Base-by-base conservation (phyloP, 2,888 invertebrate species). In the Tipula vernalis region DNA sequence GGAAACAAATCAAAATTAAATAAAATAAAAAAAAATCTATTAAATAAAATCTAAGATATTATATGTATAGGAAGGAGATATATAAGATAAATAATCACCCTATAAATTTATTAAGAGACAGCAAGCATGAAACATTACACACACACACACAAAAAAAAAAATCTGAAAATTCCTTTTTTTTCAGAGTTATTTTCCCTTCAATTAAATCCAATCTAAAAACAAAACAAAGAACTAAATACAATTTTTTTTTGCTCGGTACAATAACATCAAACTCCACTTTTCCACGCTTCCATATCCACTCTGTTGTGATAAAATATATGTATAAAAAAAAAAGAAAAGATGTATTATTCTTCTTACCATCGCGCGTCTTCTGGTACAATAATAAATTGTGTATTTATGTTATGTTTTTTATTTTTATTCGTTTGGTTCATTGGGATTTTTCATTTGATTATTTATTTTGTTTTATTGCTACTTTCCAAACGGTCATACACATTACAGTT, bases 171-270 rank as follows among this genome's bases (percentile, higher is more conserved):
- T 84, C 84, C 84, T 84, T 84, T 84, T 83, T 84, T 84, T 84
- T 84, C 84, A 5, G n/a, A 84, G 84, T 41, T 84, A 84, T 84
- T 84, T 84, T 84, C 84, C 84, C 84, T 84, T 84, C 84, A 84
- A 84, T 84, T 84, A 84, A 84, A 84, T 84, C 84, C 84, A 84
- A 84, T 84, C 84, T 84, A 84, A 84, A 84, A 84, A 84, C 84
- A 84, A 84, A 84, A 84, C 84, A 84, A 84, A 84, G 41, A 84
- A 84, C 84, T 39, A 84, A 71, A 84, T 39, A 84, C 84, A 84
- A n/a, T n/a, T 71, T 71, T 71, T 71, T 71, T 71, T 71, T 51
- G 51, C 28, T 71, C 28, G 41, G 41, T 39, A 84, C 41, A 84
- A 84, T 84, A 84, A 84, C 84, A 84, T 84, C 84, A 84, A 84